Conservation (phyloP, 2,888 invertebrate genomes). For the Xestia c-nigrum region DNA sequence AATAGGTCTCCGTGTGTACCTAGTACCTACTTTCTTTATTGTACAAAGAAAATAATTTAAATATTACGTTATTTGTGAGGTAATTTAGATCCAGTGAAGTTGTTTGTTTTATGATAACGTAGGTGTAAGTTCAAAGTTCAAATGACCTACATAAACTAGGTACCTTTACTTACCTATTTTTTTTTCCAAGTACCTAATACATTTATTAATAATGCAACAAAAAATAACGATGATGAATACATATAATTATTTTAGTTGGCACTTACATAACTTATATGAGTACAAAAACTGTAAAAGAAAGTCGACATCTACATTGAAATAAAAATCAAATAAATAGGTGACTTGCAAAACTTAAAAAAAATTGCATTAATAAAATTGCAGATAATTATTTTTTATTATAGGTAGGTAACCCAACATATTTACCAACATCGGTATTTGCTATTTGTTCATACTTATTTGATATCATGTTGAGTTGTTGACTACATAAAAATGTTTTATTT, state of each 20-base stretch:
- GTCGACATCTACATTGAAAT: not conserved
- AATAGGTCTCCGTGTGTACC: too few relatives aligned
- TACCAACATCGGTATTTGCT: not conserved
- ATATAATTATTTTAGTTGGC: not conserved
- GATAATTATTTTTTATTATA: too few relatives aligned
- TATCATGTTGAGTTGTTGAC: not conserved
- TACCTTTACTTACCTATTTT: not conserved
- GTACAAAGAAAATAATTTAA: not conserved
- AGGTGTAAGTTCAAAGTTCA: not conserved
- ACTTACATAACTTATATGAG: not conserved
- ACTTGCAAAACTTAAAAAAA: conserved; percentile 36
- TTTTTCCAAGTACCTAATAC: too few relatives aligned
- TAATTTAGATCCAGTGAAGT: conserved; percentile 2
- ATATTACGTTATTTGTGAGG: not conserved
- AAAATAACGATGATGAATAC: not conserved
- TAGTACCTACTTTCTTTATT: too few relatives aligned
- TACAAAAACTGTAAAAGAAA: conserved; percentile 1
- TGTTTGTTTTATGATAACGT: not conserved
- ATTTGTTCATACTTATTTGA: conserved; percentile 8
- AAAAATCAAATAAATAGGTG: conserved; percentile 3
- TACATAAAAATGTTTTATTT: not conserved
- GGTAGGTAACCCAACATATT: not conserved
- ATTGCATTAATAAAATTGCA: too few relatives aligned
- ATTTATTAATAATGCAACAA: not conserved
- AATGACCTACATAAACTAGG: not conserved